Percentiles rank a stretch among this genome's conserved stretches.
Conservation (phyloP, 2,113 vertebrate genomes). For the Zingel zingel region DNA sequence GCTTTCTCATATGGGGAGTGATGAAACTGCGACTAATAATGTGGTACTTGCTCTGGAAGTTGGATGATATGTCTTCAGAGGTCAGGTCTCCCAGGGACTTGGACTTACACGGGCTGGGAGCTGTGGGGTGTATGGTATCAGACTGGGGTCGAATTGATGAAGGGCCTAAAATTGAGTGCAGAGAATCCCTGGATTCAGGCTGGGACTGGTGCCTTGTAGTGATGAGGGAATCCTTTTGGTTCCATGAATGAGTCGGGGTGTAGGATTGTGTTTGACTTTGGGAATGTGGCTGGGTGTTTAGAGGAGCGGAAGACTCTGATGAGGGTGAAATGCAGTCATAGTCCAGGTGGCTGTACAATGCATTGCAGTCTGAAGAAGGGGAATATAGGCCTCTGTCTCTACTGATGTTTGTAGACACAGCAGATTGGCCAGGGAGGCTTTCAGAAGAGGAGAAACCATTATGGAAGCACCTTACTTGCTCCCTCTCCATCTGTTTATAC, state of each 20-base stretch:
- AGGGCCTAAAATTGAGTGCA: slow-evolving; percentile 33
- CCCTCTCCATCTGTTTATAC: slow-evolving; percentile 39
- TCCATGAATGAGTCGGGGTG: slow-evolving; percentile 37
- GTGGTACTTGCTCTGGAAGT: slow-evolving; percentile 97
- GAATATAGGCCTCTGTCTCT: slow-evolving; percentile 56
- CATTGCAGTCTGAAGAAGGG: slow-evolving; percentile 61
- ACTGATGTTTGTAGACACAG: slow-evolving; percentile 33
- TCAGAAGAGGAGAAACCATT: slow-evolving; percentile 72
- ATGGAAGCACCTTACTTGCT: slow-evolving; percentile 45
- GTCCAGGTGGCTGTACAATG: slow-evolving; percentile 60
- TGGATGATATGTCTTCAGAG: slow-evolving; percentile 96
- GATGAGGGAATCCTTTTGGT: slow-evolving; percentile 23
- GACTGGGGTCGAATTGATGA: slow-evolving; percentile 45
- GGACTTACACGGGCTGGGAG: slow-evolving; percentile 90
- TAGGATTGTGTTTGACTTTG: slow-evolving; percentile 47
- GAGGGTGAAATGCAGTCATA: slow-evolving; percentile 48
- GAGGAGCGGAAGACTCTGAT: slow-evolving; percentile 52
- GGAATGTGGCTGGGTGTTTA: slow-evolving; percentile 50
- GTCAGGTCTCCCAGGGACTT: slow-evolving; percentile 97
- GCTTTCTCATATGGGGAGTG: slow-evolving; percentile 85
- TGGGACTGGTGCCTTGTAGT: slow-evolving; percentile 27
- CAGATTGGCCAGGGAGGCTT: slow-evolving; percentile 46
- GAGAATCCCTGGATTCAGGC: slow-evolving; percentile 38
- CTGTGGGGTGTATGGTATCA: slow-evolving; percentile 44
- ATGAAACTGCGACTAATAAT: slow-evolving; percentile 95